These are phyloP conservation scores for Notoglanidium macrostoma DNA, from an alignment of 2,797 vertebrate species.

Conservation along the genomic window DNA sequence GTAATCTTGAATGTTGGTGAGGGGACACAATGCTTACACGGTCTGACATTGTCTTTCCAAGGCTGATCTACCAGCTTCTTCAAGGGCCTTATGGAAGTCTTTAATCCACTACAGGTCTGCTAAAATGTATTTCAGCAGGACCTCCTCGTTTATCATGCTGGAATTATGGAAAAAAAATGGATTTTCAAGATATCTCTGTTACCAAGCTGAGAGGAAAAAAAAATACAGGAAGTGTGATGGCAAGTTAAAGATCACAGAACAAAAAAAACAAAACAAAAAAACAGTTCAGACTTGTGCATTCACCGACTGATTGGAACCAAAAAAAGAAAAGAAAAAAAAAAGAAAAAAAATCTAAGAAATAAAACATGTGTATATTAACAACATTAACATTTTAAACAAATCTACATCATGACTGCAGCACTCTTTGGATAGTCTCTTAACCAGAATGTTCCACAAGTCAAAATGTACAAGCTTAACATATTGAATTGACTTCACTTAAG, in stretches of 20 bases:
- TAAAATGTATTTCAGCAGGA: constrained; percentile 50
- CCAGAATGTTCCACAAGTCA: constrained; percentile 49
- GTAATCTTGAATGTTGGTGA: constrained; percentile 55
- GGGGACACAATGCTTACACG: constrained; percentile 54
- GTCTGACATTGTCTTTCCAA: constrained; percentile 55
- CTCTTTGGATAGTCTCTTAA: constrained; percentile 62
- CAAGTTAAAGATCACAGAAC: no score
- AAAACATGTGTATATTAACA: constrained; percentile 38
- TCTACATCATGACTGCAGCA: constrained; percentile 65
- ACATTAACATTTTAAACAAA: constrained; percentile 64
- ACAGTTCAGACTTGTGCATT: constrained; percentile 64
- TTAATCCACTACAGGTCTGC: constrained; percentile 34
- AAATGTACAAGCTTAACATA: constrained; percentile 46
- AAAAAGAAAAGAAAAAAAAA: constrained; percentile 59
- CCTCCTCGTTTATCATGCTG: constrained; percentile 39
- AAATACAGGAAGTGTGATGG: background rate
- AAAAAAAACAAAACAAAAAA: constrained; percentile 51
- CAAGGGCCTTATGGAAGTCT: constrained; percentile 38
- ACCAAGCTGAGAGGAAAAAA: constrained; percentile 52
- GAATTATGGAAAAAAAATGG: background rate
- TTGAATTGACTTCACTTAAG: constrained; percentile 66
- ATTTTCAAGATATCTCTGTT: background rate
- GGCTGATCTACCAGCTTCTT: constrained; percentile 47
- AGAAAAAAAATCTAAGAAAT: constrained; percentile 18
- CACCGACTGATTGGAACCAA: constrained; percentile 67